These are phyloP conservation scores for Drosophila neutralis DNA, from an alignment of 2,888 invertebrate genomes.

Conservation along the genomic window DNA sequence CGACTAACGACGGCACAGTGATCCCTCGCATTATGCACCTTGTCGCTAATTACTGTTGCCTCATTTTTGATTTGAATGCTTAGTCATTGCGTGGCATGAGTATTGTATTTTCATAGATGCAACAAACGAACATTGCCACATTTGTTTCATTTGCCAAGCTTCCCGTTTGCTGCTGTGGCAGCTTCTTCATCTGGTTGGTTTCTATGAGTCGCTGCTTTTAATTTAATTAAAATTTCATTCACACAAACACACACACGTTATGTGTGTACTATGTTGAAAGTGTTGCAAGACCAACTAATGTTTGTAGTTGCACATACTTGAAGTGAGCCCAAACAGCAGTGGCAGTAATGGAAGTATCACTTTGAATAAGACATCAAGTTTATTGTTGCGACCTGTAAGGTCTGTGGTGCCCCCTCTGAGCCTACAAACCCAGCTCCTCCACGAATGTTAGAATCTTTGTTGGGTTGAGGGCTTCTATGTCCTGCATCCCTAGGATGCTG, in stretches of 20 bases:
- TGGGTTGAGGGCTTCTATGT: no score
- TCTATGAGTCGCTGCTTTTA: constrained; percentile 44
- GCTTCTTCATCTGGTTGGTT: constrained; percentile 1
- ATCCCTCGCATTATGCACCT: not conserved
- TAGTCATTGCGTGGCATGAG: no score
- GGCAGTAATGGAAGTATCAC: not conserved
- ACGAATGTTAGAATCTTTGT: no score
- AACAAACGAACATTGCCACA: not conserved
- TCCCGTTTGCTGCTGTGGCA: not conserved
- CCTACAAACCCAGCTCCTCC: no score
- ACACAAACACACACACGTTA: not conserved
- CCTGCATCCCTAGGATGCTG: no score
- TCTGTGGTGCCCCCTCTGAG: no score
- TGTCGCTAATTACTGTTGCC: not conserved
- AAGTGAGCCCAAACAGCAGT: not conserved
- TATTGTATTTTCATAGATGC: not conserved
- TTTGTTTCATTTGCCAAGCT: not conserved
- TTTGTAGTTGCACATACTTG: not conserved
- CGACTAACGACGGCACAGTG: constrained; percentile 5
- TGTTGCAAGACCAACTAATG: not conserved
- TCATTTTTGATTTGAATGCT: no score
- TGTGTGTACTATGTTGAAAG: not conserved
- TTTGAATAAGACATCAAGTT: not conserved
- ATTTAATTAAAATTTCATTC: constrained; percentile 52
- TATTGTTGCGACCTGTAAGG: no score